Base-by-base conservation (phyloP, 37 sponge, comb jelly and placozoan species). In the Dysidea cf. avara region DNA sequence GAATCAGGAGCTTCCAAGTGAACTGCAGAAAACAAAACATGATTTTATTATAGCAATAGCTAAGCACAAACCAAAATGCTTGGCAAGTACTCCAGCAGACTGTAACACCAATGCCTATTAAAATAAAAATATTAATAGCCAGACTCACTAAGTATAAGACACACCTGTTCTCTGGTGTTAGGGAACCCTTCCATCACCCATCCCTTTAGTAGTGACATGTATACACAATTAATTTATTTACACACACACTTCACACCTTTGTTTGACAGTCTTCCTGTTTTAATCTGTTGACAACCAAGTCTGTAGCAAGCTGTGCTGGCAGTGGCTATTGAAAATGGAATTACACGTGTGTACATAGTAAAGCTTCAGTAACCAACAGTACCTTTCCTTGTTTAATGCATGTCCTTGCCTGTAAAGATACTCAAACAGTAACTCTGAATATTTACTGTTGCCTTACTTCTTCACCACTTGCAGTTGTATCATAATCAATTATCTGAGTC, bases 131-230 rank as follows among this genome's bases (percentile, higher is more conserved):
- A n/a, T n/a, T n/a, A n/a, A n/a, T n/a, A n/a, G n/a, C n/a, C n/a
- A n/a, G n/a, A n/a, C n/a, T n/a, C n/a, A n/a, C n/a, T n/a, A n/a
- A n/a, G n/a, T n/a, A n/a, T n/a, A n/a, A n/a, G 18, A 6, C 56
- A 38, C 28, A 89, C 90, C 85, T 94, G 87, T n/a, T 83, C 74
- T 28, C 91, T 78, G 1, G 90, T 86, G 24, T 81, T 24, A 14
- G 97, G 97, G 37, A 81, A 96, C n/a, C 90, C 93, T 22, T 82
- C 84, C 60, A 96, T 14, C 0, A 96, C 84, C 93, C 90, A 92
- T 3, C 97, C 97, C 95, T 94, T 46, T 35, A 63, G 37, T 63
- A n/a, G 31, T 69, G n/a, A 22, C n/a, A 4, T 13, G 33, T 7
- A 20, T 29, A 64, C 29, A 9, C 33, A 30, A 38, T 18, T 29